Evolutionary conservation across 1,140 invertebrate genomes (phyloP), one percentile per base, ranked within the genome.

Genomic region (Belonocnema kinseyi): DNA sequence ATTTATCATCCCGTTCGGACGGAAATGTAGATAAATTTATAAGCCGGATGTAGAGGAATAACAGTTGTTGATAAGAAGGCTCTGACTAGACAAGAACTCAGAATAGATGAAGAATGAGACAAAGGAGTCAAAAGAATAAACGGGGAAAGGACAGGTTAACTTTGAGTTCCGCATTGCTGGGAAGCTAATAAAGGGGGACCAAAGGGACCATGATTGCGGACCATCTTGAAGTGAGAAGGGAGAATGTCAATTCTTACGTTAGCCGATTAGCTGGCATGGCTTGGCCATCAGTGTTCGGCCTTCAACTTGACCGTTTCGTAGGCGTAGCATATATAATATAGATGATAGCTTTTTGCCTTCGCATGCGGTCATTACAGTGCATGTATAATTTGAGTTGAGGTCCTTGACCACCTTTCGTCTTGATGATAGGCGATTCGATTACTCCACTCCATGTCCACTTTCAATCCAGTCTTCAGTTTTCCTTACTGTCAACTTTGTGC

Each of bases 11-110:
- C 10, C 8, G 5, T 61, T 33, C 58, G 12, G 58, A 61, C 58
- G 58, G 58, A 61, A 61, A 61, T 61, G 58, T 26, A 61, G 58
- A 61, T 61, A 61, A 61, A 61, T 61, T 26, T 61, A 12, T 33
- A 14, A 26, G 19, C 58, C 58, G 58, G 58, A 61, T 61, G 26
- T 26, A 33, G 58, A 61, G 58, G 21, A 61, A 33, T 21, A 61
- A 58, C 19, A 13, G 53, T 40, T 40, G 17, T 8, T 54, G 13
- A 54, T 54, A 54, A 7, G 17, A 54, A 8, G 16, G 40, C 8
- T 40, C 5, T 40, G 40, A 40, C 53, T 17, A 54, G 16, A 54
- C 17, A 17, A 17, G 53, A 54, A n/a, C 16, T 7, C 16, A 17
- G 17, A 54, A 72, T 26, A 50, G 70, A 72, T 1, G n/a, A 14